Evolutionary conservation across 2,797 vertebrate species (phyloP).

Genomic region (Myripristis jacobus): DNA sequence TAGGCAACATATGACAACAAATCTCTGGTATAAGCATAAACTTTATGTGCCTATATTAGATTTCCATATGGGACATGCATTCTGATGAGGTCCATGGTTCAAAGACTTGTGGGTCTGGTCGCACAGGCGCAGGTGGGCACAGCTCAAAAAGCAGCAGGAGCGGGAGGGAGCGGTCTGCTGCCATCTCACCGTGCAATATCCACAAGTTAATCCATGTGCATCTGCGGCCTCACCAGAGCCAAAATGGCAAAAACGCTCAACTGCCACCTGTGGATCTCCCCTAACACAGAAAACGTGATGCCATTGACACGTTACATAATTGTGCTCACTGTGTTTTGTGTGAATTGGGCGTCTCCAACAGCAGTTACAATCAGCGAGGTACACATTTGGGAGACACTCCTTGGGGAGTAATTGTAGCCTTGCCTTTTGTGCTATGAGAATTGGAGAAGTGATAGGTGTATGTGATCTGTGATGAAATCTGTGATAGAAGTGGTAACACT

Average conservation of each 20-base stretch:
- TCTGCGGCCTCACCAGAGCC: background rate
- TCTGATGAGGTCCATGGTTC: no score
- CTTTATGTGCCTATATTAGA: no score
- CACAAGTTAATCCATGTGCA: background rate
- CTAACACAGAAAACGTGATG: slow-evolving; percentile 32
- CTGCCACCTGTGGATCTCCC: background rate
- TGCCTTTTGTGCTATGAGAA: slow-evolving; percentile 48
- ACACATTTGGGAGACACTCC: slow-evolving; percentile 20
- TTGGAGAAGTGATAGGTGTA: slow-evolving; percentile 46
- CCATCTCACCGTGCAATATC: background rate
- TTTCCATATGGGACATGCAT: no score
- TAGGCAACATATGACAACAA: no score
- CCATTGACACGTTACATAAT: slow-evolving; percentile 50
- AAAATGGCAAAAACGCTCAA: background rate
- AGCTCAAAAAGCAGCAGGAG: no score
- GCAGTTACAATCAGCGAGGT: slow-evolving; percentile 12
- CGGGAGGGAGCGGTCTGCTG: no score
- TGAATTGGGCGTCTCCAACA: slow-evolving; percentile 45
- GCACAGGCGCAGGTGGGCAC: no score
- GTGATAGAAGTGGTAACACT: slow-evolving; percentile 24
- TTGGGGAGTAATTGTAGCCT: slow-evolving; percentile 50
- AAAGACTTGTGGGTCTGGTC: no score
- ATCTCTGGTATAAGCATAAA: no score
- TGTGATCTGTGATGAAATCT: slow-evolving; percentile 52
- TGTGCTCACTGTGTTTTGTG: slow-evolving; percentile 44